A percentile compares a stretch with the other conserved stretches of the same genome.
Evolutionary conservation across 2,888 invertebrate species (phyloP).

Genomic region (Calephelis perditalis): DNA sequence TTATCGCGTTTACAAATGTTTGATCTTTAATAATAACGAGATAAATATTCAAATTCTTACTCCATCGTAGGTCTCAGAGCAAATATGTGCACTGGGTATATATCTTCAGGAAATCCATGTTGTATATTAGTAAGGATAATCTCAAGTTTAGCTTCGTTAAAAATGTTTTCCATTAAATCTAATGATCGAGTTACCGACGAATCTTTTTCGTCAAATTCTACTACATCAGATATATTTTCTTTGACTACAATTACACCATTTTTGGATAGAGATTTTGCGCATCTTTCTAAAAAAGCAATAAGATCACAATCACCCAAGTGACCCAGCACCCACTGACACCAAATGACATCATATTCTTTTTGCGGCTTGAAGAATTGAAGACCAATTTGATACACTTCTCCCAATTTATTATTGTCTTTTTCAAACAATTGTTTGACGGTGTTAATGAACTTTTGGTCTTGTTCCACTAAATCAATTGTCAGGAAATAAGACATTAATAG

Average conservation of each 20-base stretch:
- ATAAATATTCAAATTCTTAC: conserved; percentile 14
- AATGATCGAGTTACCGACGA: conserved; percentile 93
- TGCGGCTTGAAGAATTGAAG: conserved; percentile 92
- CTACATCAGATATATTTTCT: conserved; percentile 86
- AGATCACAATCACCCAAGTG: conserved; percentile 92
- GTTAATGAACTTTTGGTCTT: conserved; percentile 89
- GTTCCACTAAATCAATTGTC: conserved; percentile 93
- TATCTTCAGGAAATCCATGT: conserved; percentile 89
- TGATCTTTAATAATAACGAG: too few species aligned
- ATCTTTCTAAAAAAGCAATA: conserved; percentile 82
- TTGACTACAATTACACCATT: conserved; percentile 56
- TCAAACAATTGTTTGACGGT: conserved; percentile 78
- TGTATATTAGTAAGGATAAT: conserved; percentile 84
- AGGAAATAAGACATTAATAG: conserved; percentile 88
- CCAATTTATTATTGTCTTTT: conserved; percentile 75
- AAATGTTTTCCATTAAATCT: conserved; percentile 78
- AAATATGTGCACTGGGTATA: conserved; percentile 93
- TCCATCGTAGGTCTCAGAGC: conserved; percentile 78
- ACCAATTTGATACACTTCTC: conserved; percentile 82
- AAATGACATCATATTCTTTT: conserved; percentile 92
- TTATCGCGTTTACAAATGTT: too few species aligned
- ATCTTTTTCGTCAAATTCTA: conserved; percentile 88
- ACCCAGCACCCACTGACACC: conserved; percentile 98
- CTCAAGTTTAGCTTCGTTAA: conserved; percentile 83
- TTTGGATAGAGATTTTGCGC: conserved; percentile 63